Percentiles rank a stretch among this genome's conserved stretches.
phyloP scores from a whole-genome alignment of 2,888 invertebrate species.

The Stramonita haemastoma region DNA sequence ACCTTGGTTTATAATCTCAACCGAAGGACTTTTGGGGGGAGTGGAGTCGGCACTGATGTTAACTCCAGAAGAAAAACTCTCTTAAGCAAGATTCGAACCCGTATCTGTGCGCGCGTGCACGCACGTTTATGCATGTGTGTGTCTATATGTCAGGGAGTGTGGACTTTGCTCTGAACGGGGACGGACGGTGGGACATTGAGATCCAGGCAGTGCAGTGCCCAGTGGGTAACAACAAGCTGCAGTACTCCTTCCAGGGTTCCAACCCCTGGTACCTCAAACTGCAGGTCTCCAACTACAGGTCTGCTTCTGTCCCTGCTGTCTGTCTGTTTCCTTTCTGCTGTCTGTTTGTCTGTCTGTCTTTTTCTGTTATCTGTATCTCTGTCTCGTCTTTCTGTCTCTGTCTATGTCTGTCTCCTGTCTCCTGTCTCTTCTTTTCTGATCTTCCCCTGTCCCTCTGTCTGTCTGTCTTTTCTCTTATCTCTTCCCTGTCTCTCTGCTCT shows the following conservation, averaged over 20 bases:
- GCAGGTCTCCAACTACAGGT: constrained; percentile 64
- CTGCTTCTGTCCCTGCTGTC: neutral
- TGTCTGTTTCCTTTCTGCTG: neutral
- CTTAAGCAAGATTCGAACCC: too few relatives aligned
- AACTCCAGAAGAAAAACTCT: too few relatives aligned
- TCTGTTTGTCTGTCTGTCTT: neutral
- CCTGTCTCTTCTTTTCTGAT: neutral
- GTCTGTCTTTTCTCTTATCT: neutral
- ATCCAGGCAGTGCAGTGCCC: constrained; percentile 67
- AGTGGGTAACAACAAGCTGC: constrained; percentile 56
- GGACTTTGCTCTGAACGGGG: constrained; percentile 60
- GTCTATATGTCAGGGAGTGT: constrained; percentile 38
- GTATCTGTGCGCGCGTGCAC: neutral
- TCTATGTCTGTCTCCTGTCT: neutral
- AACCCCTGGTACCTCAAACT: constrained; percentile 62
- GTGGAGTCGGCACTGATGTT: too few relatives aligned
- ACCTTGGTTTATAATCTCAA: too few relatives aligned
- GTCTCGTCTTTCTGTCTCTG: neutral
- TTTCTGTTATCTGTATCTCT: neutral
- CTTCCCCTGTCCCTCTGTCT: neutral
- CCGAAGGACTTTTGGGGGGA: too few relatives aligned
- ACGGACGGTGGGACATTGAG: constrained; percentile 62
- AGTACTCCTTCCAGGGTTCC: constrained; percentile 63
- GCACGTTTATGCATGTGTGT: constrained; percentile 26
- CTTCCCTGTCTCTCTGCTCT: neutral